Base-by-base conservation (phyloP, 2,888 invertebrate genomes). In the Melanchra persicariae region DNA sequence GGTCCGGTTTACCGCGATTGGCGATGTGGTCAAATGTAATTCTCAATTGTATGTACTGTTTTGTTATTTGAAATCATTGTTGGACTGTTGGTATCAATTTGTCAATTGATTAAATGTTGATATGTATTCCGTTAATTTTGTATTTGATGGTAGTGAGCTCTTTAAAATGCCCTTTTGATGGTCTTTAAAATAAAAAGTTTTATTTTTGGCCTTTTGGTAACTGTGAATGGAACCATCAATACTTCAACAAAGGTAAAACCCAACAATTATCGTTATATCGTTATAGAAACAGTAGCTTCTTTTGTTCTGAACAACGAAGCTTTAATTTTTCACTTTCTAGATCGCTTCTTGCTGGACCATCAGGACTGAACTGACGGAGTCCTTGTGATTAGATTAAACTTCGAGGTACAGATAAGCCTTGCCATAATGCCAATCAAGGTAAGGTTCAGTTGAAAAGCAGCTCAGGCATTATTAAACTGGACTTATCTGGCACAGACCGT, bases 1-100 rank as follows among this genome's bases (percentile, higher is more conserved):
- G 37, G 62, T 62, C n/a, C 10, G 40, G 49, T 65, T 54, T 24
- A 49, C 61, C 40, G 26, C 65, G 58, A 51, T 55, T 49, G 55
- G 2, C 34, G n/a, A 19, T 43, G 30, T 26, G 24, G 81, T 75
- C 30, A 26, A 22, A 47, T 55, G 9, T 37, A 24, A 51, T 24
- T 54, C 15, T n/a, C 17, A 26, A 43, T 45, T 61, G 26, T 26
- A 17, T 19, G 17, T 15, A 58, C 12, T 54, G 37, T 70, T 70
- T 51, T 43, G 70, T 43, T 49, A 66, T 43, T 15, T 49, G n/a
- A 49, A 43, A 26, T 8, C 2, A 60, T 71, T 40, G 15, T 17
- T 15, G 40, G 1, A 45, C 7, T 74, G 45, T 45, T 15, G 19
- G 7, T 26, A 22, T 24, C 4, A n/a, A n/a, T 30, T 62, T 12